These are phyloP conservation scores for Enoplosus armatus DNA, from an alignment of 2,797 vertebrate genomes.

Conservation along the genomic window DNA sequence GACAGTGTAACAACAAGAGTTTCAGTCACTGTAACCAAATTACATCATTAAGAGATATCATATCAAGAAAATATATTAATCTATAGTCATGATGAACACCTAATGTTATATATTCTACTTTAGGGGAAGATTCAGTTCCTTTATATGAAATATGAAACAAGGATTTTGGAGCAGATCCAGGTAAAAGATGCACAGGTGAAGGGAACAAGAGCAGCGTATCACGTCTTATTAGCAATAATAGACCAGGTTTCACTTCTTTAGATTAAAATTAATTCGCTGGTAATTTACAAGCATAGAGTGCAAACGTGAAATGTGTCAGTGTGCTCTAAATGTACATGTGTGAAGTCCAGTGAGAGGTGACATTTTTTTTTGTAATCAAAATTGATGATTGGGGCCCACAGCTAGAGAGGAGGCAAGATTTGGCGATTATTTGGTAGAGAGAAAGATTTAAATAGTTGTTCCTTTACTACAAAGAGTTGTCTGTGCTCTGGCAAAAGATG, in stretches of 20 bases:
- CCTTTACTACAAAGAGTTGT: not conserved
- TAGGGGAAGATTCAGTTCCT: not conserved
- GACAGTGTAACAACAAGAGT: not conserved
- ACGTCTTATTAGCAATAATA: not conserved
- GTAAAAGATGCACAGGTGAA: conserved; percentile 11
- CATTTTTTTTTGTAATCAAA: not conserved
- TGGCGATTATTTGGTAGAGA: not conserved
- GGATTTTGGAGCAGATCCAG: conserved; percentile 15
- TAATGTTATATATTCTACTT: not conserved
- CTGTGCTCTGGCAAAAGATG: not conserved
- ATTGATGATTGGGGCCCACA: not conserved
- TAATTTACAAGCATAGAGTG: not conserved
- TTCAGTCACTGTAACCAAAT: not conserved
- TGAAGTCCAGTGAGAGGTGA: too few relatives aligned
- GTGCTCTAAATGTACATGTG: not conserved
- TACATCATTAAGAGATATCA: too few relatives aligned
- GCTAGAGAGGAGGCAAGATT: not conserved
- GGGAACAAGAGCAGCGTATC: not conserved
- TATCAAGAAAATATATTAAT: not conserved
- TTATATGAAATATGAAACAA: conserved; percentile 31
- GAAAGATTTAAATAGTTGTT: not conserved
- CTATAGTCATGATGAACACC: not conserved
- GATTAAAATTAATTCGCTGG: not conserved
- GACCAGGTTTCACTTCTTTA: not conserved
- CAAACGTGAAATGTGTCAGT: not conserved